Evolutionary conservation across 2,113 vertebrate species (phyloP).

Genomic region (Scomber japonicus): DNA sequence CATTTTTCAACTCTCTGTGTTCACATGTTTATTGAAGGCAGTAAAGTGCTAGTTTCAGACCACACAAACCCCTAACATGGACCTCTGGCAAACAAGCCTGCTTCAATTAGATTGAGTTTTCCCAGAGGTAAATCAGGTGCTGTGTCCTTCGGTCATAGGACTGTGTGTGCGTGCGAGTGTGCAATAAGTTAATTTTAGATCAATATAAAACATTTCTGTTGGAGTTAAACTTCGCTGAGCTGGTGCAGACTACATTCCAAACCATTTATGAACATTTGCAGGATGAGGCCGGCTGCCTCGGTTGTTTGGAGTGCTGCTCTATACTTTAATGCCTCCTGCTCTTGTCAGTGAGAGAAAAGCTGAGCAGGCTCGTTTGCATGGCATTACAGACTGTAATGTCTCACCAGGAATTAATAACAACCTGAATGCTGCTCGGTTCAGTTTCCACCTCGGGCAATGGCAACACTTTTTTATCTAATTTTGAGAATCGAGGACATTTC

Average conservation of each 20-base stretch:
- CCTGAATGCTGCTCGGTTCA: neutral
- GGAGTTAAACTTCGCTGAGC: slow-evolving; percentile 55
- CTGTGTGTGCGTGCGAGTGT: neutral
- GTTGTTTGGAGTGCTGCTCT: slow-evolving; percentile 35
- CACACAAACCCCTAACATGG: neutral
- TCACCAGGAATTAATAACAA: neutral
- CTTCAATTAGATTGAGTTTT: slow-evolving; percentile 48
- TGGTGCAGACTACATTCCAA: slow-evolving; percentile 77
- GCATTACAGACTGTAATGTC: neutral
- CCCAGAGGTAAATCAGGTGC: slow-evolving; percentile 63
- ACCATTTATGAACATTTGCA: slow-evolving; percentile 83
- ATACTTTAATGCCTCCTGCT: slow-evolving; percentile 36
- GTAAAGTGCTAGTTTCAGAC: neutral
- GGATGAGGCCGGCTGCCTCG: slow-evolving; percentile 39
- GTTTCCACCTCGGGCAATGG: neutral
- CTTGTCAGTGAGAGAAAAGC: slow-evolving; percentile 17
- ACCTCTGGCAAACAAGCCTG: slow-evolving; percentile 13
- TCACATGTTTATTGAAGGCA: slow-evolving; percentile 22
- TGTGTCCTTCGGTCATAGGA: slow-evolving; percentile 33
- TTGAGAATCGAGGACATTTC: too few species aligned
- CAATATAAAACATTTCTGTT: slow-evolving; percentile 70
- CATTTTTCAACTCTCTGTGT: neutral
- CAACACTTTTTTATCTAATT: neutral
- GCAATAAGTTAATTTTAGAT: slow-evolving; percentile 72
- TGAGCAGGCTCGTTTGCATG: slow-evolving; percentile 10